Evolutionary conservation across 2,113 vertebrate species (phyloP).

Genomic region (Porphyrio hochstetteri): DNA sequence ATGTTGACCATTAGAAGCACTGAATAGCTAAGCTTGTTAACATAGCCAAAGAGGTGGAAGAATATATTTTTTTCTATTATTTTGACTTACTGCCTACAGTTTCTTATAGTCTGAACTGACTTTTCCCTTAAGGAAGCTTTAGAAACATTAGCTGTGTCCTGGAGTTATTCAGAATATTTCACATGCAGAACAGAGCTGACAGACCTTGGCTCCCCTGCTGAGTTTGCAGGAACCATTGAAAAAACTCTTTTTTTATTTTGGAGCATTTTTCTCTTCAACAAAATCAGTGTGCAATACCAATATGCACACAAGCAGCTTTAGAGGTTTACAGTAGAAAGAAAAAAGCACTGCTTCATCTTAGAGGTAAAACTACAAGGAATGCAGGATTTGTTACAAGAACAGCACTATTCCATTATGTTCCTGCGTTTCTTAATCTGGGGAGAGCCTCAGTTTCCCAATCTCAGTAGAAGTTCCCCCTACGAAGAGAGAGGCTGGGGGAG

Average conservation of each 20-base stretch:
- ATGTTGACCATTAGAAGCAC: background rate
- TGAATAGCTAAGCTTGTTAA: background rate
- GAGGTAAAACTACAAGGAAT: background rate
- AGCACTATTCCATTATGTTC: background rate
- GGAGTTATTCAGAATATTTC: constrained; percentile 26
- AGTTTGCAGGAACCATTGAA: background rate
- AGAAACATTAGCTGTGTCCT: background rate
- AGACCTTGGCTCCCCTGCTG: constrained; percentile 10
- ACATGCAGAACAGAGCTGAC: constrained; percentile 24
- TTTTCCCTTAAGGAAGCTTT: constrained; percentile 23
- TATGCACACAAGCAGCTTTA: background rate
- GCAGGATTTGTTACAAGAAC: background rate
- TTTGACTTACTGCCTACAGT: background rate
- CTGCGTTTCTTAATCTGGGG: background rate
- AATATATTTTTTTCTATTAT: background rate
- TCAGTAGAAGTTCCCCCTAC: no score
- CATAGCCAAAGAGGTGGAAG: background rate
- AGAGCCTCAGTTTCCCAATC: background rate
- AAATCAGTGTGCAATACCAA: background rate
- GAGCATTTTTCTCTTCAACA: background rate
- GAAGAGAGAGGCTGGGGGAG: no score
- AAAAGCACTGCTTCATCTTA: background rate
- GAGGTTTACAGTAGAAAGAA: background rate
- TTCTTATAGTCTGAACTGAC: background rate
- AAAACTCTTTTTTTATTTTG: background rate